Evolutionary conservation across 2,797 vertebrate species (phyloP).

Genomic region (Schizothorax lantsangensis): DNA sequence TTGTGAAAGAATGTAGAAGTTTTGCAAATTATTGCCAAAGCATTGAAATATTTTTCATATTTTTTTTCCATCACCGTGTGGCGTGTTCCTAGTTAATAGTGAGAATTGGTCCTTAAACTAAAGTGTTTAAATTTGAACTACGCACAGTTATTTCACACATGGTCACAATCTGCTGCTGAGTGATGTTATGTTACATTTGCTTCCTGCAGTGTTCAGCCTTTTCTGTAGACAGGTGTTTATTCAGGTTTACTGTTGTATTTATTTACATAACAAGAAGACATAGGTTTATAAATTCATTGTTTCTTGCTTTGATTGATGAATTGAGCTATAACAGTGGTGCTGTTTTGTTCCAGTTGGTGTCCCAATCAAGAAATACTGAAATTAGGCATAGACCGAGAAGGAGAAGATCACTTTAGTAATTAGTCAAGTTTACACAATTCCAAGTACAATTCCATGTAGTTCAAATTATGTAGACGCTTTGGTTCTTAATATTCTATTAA

Average conservation of each 20-base stretch:
- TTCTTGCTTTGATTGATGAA: background rate
- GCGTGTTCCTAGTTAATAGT: background rate
- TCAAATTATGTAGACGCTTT: background rate
- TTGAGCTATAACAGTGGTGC: background rate
- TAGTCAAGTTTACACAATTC: background rate
- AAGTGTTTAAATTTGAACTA: background rate
- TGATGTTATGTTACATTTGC: constrained; percentile 25
- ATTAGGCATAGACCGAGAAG: background rate
- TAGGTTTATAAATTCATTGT: background rate
- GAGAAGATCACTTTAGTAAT: background rate
- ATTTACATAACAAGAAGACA: constrained; percentile 10
- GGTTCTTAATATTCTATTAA: background rate
- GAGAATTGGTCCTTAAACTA: background rate
- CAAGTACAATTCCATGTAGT: background rate
- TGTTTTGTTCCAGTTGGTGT: background rate
- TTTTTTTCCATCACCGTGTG: background rate
- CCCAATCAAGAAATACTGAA: background rate
- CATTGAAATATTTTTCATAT: background rate
- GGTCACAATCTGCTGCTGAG: background rate
- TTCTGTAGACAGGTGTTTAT: background rate
- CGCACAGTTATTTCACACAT: background rate
- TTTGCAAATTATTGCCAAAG: too few species aligned
- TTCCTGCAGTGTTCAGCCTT: constrained; percentile 7
- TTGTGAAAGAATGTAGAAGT: background rate
- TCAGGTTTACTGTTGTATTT: constrained; percentile 48